Base-by-base conservation (phyloP, 2,888 invertebrate genomes). In the Siphlonurus alternatus region DNA sequence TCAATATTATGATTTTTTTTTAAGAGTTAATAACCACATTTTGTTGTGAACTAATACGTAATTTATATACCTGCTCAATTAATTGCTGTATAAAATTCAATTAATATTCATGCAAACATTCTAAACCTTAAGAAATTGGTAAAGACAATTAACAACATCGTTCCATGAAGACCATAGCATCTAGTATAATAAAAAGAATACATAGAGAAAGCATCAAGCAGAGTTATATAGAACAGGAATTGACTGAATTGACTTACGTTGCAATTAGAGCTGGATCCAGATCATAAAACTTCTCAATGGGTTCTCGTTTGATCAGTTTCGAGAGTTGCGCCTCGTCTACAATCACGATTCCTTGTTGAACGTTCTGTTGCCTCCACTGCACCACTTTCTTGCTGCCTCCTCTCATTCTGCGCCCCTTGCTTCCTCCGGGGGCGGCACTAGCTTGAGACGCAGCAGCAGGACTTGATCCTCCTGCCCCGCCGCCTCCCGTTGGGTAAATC, bases 251-350 rank as follows among this genome's bases (percentile, higher is more conserved):
- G 66, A 71, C 73, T 74, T 69, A 79, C 79, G 77, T 79, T 61
- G 79, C 79, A 67, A 79, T 78, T 3, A 79, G 79, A 67, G 77
- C 77, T 10, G 76, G 73, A 66, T 79, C 79, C 66, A 79, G 73
- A 63, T 76, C 76, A 70, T 79, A 79, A 70, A 77, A 76, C 67
- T 78, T 77, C 51, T 76, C 72, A 66, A 79, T 78, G n/a, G 79
- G 77, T n/a, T 78, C 77, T 22, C 74, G 76, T 68, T 78, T 78
- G 67, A 79, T 76, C 64, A 79, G 75, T 66, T 75, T 74, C 65
- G 75, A 73, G 18, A 78, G 71, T 65, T 78, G 78, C 0, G 75
- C 70, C 66, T 77, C 77, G 67, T 78, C 77, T 1, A 78, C 77
- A 54, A 76, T 72, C 1, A 78, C 77, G 67, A 78, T 68, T 1